A percentile compares a stretch with the other conserved stretches of the same genome.
Evolutionary conservation across 2,888 invertebrate species (phyloP).

Genomic region (Leptinotarsa rubiginosa): DNA sequence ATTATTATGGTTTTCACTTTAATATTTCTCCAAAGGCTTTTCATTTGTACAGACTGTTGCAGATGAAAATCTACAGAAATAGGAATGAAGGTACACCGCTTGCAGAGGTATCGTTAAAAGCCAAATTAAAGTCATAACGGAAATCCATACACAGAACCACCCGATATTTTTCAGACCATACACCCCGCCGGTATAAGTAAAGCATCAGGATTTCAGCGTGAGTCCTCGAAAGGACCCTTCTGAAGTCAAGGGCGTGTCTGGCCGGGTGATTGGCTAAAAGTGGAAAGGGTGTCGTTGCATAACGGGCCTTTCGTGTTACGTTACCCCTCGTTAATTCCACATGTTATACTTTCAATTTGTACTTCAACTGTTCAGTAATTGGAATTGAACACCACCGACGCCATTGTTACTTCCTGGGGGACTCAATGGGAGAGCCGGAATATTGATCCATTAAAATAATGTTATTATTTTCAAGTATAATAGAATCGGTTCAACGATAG

Average conservation of each 20-base stretch:
- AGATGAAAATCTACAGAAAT: not conserved
- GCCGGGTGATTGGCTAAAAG: slow-evolving; percentile 60
- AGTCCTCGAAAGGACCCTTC: slow-evolving; percentile 42
- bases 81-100: not conserved
- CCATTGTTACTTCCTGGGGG: slow-evolving; percentile 45
- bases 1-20: too few species aligned
- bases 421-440: slow-evolving; percentile 45
- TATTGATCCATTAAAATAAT: slow-evolving; percentile 53
- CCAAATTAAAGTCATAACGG: not conserved
- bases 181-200: not conserved
- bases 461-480: slow-evolving; percentile 52
- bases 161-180: slow-evolving; percentile 1
- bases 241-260: slow-evolving; percentile 62
- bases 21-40: too few species aligned
- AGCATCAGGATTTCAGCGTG: slow-evolving; percentile 23
- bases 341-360: slow-evolving; percentile 60
- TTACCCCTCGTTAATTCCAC: slow-evolving; percentile 55
- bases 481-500: slow-evolving; percentile 41
- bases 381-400: slow-evolving; percentile 48
- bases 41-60: too few species aligned
- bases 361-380: slow-evolving; percentile 56
- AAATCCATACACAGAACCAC: not conserved
- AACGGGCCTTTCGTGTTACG: slow-evolving; percentile 55
- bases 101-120: not conserved
- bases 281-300: slow-evolving; percentile 60